These are phyloP conservation scores for Zonitis immaculata DNA, from an alignment of 2,888 invertebrate species.

Conservation along the genomic window DNA sequence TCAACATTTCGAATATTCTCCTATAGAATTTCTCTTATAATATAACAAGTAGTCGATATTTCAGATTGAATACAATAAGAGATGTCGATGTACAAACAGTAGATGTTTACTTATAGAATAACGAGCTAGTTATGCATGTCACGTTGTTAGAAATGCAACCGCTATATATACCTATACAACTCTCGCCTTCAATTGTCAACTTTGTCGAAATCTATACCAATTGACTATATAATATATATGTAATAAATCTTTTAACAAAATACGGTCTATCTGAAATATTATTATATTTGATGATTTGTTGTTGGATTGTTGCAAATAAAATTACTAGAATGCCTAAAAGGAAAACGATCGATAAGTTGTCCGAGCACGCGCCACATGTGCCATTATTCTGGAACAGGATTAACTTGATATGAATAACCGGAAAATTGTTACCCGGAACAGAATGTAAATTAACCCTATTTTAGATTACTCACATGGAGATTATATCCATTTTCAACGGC, in stretches of 20 bases:
- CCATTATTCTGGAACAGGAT: constrained; percentile 31
- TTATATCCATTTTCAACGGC: constrained; percentile 21
- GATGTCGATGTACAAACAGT: constrained; percentile 8
- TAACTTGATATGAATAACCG: constrained; percentile 33
- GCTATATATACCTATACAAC: constrained; percentile 29
- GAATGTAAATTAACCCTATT: constrained; percentile 33
- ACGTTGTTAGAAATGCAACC: constrained; percentile 28
- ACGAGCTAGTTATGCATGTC: constrained; percentile 34
- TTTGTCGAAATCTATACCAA: neutral
- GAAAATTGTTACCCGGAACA: constrained; percentile 33
- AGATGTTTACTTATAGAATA: constrained; percentile 28
- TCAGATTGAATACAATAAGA: constrained; percentile 9
- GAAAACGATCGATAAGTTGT: constrained; percentile 29
- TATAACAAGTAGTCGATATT: neutral
- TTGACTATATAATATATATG: too few relatives aligned
- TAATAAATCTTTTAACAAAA: too few relatives aligned
- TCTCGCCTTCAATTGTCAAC: constrained; percentile 19
- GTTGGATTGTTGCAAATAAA: too few relatives aligned
- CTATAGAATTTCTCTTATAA: too few relatives aligned
- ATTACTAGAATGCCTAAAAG: constrained; percentile 20
- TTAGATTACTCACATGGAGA: constrained; percentile 31
- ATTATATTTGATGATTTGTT: too few relatives aligned
- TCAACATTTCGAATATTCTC: too few relatives aligned
- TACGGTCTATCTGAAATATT: too few relatives aligned
- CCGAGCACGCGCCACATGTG: constrained; percentile 34